phyloP scores from a whole-genome alignment of 2,888 invertebrate genomes.

The Gibbula magus region DNA sequence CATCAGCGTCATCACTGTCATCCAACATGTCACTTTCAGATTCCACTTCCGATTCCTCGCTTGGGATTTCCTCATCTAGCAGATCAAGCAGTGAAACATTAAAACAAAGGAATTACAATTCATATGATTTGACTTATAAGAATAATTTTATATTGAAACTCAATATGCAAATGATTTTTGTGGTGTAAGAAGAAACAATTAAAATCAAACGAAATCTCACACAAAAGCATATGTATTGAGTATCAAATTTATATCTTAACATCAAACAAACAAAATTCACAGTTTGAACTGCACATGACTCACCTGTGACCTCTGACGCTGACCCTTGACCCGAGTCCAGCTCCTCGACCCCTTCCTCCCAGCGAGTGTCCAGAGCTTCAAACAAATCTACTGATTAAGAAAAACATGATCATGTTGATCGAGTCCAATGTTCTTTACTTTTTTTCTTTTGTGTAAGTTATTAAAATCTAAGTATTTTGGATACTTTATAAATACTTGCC shows the following conservation, averaged over 20 bases:
- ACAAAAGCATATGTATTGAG: background rate
- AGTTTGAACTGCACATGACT: background rate
- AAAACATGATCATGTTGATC: too few species aligned
- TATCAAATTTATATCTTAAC: background rate
- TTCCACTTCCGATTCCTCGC: conserved; percentile 16
- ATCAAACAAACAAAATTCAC: background rate
- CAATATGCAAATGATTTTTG: too few species aligned
- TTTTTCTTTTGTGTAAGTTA: too few species aligned
- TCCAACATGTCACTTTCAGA: conserved; percentile 24
- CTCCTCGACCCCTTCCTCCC: background rate
- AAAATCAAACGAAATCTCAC: too few species aligned
- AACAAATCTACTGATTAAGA: conserved; percentile 75
- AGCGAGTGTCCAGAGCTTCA: conserved; percentile 84
- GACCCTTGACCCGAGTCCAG: conserved; percentile 28
- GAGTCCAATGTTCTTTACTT: too few species aligned
- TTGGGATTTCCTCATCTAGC: conserved; percentile 6
- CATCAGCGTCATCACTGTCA: conserved; percentile 11
- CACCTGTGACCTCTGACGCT: conserved; percentile 14
- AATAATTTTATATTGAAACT: too few species aligned
- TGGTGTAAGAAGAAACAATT: too few species aligned
- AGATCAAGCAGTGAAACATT: too few species aligned
- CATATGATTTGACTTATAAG: too few species aligned
- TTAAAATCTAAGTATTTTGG: too few species aligned
- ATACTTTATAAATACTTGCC: too few species aligned
- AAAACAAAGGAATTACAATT: too few species aligned